Percentiles rank a stretch among this genome's conserved stretches.
These are phyloP conservation scores for Cataglyphis livida DNA, from an alignment of 2,888 invertebrate genomes.

Conservation along the genomic window DNA sequence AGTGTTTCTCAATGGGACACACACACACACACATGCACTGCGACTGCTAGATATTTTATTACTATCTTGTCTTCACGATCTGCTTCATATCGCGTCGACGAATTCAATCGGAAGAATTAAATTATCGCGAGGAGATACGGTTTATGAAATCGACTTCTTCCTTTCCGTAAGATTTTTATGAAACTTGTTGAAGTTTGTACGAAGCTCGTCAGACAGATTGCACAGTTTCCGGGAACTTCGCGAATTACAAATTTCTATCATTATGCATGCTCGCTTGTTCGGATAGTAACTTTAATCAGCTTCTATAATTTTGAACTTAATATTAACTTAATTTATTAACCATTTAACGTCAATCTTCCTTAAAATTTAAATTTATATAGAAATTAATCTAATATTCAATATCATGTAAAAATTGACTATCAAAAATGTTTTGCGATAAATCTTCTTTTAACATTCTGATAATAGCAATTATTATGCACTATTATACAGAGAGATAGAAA, in stretches of 20 bases:
- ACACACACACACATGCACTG: background rate
- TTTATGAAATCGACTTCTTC: slow-evolving; percentile 7
- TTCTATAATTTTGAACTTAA: slow-evolving; percentile 16
- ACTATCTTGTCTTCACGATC: background rate
- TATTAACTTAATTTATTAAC: slow-evolving; percentile 41
- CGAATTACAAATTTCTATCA: slow-evolving; percentile 45
- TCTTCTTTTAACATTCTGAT: background rate
- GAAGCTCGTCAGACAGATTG: background rate
- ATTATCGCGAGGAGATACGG: background rate
- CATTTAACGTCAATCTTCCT: background rate
- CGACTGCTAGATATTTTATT: slow-evolving; percentile 4
- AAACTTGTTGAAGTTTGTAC: slow-evolving; percentile 11
- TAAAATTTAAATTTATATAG: background rate
- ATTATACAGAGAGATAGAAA: background rate
- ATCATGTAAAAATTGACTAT: background rate
- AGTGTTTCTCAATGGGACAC: slow-evolving; percentile 15
- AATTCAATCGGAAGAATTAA: slow-evolving; percentile 5
- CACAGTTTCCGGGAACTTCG: slow-evolving; percentile 24
- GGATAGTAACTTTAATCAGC: slow-evolving; percentile 36
- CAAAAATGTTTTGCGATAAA: slow-evolving; percentile 6
- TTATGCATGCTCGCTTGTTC: slow-evolving; percentile 24
- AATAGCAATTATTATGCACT: background rate
- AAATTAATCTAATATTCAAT: slow-evolving; percentile 6
- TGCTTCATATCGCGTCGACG: background rate
- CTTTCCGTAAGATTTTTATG: background rate